A percentile compares a stretch with the other conserved stretches of the same genome.
phyloP scores from a whole-genome alignment of 2,888 invertebrate species.

The Eupelmus urozonus region DNA sequence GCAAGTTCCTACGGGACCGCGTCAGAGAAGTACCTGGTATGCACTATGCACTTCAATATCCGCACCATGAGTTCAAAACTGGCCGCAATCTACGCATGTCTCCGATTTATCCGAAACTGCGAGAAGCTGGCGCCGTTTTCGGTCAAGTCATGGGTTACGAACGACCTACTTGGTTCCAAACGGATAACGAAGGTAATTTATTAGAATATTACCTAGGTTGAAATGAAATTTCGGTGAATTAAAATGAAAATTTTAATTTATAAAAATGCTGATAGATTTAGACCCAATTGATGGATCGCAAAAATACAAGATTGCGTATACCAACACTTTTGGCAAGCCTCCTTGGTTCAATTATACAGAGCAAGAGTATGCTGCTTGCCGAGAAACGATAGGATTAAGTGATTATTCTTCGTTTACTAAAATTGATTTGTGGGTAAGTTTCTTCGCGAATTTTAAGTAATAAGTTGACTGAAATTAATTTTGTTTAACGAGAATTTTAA shows the following conservation, averaged over 20 bases:
- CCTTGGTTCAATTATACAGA: conserved; percentile 94
- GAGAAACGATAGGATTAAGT: conserved; percentile 93
- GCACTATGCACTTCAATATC: conserved; percentile 90
- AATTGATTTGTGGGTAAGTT: conserved; percentile 91
- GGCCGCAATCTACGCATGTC: conserved; percentile 95
- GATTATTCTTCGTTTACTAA: conserved; percentile 99
- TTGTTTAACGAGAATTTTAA: neutral
- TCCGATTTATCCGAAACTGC: conserved; percentile 94
- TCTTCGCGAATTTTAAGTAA: too few species aligned
- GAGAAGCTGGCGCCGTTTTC: conserved; percentile 95
- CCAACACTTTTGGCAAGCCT: conserved; percentile 93
- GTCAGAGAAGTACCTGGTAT: conserved; percentile 94
- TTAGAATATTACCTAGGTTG: neutral
- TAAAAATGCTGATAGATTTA: conserved; percentile 62
- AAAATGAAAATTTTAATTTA: neutral
- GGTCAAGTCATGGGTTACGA: conserved; percentile 99
- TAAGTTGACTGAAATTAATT: conserved; percentile 14
- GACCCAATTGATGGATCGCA: conserved; percentile 78
- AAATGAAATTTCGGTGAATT: neutral
- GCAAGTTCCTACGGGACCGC: conserved; percentile 92
- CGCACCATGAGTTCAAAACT: conserved; percentile 90
- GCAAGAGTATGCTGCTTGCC: conserved; percentile 93
- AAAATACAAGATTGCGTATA: conserved; percentile 85
- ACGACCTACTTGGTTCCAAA: conserved; percentile 93
- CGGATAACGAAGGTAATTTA: conserved; percentile 71